phyloP scores from a whole-genome alignment of 2,888 invertebrate genomes.

The Spatulosminthurus flaviceps region DNA sequence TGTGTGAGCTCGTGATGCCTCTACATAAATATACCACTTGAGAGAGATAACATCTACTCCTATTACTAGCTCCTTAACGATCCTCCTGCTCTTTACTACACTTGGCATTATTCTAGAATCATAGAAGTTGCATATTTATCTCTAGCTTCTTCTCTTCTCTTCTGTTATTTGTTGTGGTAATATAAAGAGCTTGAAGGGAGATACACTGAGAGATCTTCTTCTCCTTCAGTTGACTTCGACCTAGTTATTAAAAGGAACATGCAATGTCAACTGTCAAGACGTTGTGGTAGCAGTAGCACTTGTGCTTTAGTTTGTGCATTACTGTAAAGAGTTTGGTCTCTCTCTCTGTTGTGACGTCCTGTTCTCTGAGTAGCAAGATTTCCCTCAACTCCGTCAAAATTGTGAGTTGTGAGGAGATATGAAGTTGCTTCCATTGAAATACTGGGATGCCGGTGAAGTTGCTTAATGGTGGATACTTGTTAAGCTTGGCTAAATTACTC shows the following conservation, averaged over 20 bases:
- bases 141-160: background rate
- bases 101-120: background rate
- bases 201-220: background rate
- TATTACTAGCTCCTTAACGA: no score
- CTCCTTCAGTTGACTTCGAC: constrained; percentile 29
- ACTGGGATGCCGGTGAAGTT: background rate
- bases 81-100: no score
- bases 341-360: no score
- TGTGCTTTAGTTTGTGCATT: background rate
- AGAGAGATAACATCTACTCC: no score
- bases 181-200: background rate
- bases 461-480: background rate
- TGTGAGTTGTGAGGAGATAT: background rate
- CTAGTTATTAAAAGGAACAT: constrained; percentile 26
- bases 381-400: background rate
- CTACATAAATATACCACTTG: no score
- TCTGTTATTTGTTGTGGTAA: constrained; percentile 3
- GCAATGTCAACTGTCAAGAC: constrained; percentile 42
- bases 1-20: no score
- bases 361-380: background rate
- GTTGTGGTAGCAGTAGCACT: background rate
- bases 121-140: background rate
- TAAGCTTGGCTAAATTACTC: background rate
- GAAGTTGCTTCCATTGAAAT: background rate
- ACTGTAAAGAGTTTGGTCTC: background rate